Percentiles rank a stretch among this genome's conserved stretches.
phyloP scores from a whole-genome alignment of 2,888 invertebrate species.

The Nomada fucata region DNA sequence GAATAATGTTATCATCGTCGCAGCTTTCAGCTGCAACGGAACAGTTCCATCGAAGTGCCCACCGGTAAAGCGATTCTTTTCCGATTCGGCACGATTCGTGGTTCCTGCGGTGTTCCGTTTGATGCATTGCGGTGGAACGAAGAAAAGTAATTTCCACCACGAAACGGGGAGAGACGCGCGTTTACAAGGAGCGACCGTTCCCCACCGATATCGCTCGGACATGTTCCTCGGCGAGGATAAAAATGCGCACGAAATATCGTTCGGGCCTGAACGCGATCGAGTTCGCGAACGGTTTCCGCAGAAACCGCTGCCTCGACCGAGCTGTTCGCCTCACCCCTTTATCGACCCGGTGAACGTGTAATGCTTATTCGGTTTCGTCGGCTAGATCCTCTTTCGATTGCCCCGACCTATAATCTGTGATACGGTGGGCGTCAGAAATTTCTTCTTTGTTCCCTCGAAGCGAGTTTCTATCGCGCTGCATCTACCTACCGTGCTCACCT shows the following conservation, averaged over 20 bases:
- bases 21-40: too few relatives aligned
- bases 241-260: slow-evolving; percentile 26
- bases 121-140: too few relatives aligned
- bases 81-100: too few relatives aligned
- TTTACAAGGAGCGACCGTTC: neutral
- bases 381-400: slow-evolving; percentile 51
- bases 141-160: too few relatives aligned
- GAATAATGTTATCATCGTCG: too few relatives aligned
- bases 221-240: neutral
- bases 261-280: slow-evolving; percentile 11
- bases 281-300: neutral
- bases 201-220: neutral
- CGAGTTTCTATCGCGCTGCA: slow-evolving; percentile 7
- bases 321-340: neutral
- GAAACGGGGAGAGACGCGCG: neutral
- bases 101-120: too few relatives aligned
- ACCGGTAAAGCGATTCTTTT: too few relatives aligned
- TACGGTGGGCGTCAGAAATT: slow-evolving; percentile 47
- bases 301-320: slow-evolving; percentile 26
- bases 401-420: slow-evolving; percentile 52
- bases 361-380: slow-evolving; percentile 50
- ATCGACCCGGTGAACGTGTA: slow-evolving; percentile 41
- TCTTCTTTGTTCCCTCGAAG: slow-evolving; percentile 22
- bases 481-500: slow-evolving; percentile 34
- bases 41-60: too few relatives aligned